Evolutionary conservation across 2,113 vertebrate genomes (phyloP), one percentile per base, ranked within the genome.

Genomic region (Pelvicachromis taeniatus): DNA sequence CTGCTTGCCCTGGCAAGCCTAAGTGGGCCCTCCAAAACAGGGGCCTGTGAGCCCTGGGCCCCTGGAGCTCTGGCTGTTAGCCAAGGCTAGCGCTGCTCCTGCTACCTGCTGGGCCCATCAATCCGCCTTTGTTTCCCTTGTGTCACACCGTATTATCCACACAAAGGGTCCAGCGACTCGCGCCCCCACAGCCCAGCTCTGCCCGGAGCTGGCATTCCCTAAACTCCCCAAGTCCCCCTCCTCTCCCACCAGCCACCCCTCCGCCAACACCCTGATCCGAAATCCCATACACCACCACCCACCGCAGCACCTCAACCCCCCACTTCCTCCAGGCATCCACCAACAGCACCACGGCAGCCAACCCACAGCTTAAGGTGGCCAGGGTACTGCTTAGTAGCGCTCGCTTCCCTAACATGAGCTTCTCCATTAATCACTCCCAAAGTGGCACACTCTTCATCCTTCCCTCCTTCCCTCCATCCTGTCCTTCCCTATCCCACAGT

Each of bases 41-140:
- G 90, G 92, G 90, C 94, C 95, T 95, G 95, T 94, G 94, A 95
- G 94, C 93, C 61, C 78, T 42, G 90, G 93, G 94, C 93, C 95
- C 94, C 93, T 86, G 94, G 94, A 95, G 92, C 92, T 81, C 92
- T 96, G 95, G 95, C 94, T 92, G 88, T 87, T 93, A 88, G 95
- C 96, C 95, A 95, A 94, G 93, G 90, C 93, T 93, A 93, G 94
- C 83, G 96, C 97, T 80, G 96, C 96, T 96, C 95, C 96, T 94
- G 96, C 97, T 98, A 98, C 98, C 98, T 99, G 98, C 98, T 99
- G 98, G 95, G 98, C 96, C 96, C 94, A 98, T 99, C 97, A 98
- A 99, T 99, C 96, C 97, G 95, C 97, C 97, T 97, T 99, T 99
- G 98, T 99, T 96, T 96, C 96, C 95, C 93, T 96, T 88, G 97